A percentile compares a stretch with the other conserved stretches of the same genome.
These are phyloP conservation scores for Coptotermes formosanus DNA, from an alignment of 1,140 invertebrate genomes.

Conservation along the genomic window DNA sequence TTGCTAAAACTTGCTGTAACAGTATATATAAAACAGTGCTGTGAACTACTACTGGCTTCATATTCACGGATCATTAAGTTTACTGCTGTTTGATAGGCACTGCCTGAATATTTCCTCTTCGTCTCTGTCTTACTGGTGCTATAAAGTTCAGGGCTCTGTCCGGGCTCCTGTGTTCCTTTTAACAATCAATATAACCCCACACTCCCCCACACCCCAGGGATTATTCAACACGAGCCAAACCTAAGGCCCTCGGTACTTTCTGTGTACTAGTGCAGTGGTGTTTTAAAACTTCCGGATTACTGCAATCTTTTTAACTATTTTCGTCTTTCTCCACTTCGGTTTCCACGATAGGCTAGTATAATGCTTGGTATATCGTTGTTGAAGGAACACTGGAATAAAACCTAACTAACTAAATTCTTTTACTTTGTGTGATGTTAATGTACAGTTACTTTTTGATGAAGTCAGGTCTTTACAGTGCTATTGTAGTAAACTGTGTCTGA, in stretches of 20 bases:
- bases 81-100: conserved; percentile 11
- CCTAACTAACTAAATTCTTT: neutral
- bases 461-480: no score
- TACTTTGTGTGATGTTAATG: neutral
- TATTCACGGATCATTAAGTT: neutral
- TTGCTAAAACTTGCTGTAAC: neutral
- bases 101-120: neutral
- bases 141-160: neutral
- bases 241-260: neutral
- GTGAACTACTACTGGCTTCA: neutral
- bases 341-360: neutral
- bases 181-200: neutral
- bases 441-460: neutral
- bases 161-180: neutral
- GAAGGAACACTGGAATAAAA: neutral
- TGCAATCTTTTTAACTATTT: neutral
- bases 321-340: neutral
- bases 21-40: neutral
- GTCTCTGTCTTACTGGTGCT: neutral
- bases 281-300: neutral
- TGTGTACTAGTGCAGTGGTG: neutral
- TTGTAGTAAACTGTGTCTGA: no score
- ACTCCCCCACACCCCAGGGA: neutral
- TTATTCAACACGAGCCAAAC: neutral
- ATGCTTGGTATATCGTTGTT: neutral